A percentile compares a stretch with the other conserved stretches of the same genome.
Conservation (phyloP, 2,113 vertebrate species). For the Chrysochloris asiatica region DNA sequence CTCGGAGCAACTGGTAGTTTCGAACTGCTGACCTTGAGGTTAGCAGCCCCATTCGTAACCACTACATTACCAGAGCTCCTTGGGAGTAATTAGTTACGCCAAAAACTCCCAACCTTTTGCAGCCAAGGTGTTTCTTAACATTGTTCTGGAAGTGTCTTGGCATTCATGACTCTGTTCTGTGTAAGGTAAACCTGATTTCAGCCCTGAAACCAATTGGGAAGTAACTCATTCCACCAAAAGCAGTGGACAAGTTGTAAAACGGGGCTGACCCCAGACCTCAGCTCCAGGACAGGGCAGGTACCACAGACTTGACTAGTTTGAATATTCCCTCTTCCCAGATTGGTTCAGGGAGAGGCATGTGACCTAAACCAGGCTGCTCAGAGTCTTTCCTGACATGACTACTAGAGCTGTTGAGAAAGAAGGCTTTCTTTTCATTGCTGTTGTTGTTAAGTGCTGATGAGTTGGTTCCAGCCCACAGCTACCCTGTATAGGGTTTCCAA, state of each 20-base stretch:
- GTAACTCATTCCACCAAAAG: conserved; percentile 17
- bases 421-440: background rate
- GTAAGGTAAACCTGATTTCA: background rate
- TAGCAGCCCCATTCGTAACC: too few species aligned
- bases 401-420: background rate
- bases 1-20: too few species aligned
- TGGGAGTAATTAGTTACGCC: background rate
- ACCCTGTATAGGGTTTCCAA: too few species aligned
- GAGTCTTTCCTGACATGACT: background rate
- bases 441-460: too few species aligned
- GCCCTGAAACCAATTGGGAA: background rate
- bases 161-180: background rate
- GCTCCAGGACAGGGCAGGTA: background rate
- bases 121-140: background rate
- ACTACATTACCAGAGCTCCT: too few species aligned
- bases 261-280: background rate
- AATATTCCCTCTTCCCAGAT: background rate
- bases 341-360: background rate
- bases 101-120: background rate
- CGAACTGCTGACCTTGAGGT: too few species aligned
- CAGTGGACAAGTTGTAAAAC: background rate
- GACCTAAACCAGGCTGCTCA: background rate
- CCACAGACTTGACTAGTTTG: background rate
- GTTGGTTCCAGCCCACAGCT: too few species aligned
- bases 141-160: background rate